Evolutionary conservation across 2,113 vertebrate genomes (phyloP), one percentile per base, ranked within the genome.

Genomic region (Macrotis lagotis): DNA sequence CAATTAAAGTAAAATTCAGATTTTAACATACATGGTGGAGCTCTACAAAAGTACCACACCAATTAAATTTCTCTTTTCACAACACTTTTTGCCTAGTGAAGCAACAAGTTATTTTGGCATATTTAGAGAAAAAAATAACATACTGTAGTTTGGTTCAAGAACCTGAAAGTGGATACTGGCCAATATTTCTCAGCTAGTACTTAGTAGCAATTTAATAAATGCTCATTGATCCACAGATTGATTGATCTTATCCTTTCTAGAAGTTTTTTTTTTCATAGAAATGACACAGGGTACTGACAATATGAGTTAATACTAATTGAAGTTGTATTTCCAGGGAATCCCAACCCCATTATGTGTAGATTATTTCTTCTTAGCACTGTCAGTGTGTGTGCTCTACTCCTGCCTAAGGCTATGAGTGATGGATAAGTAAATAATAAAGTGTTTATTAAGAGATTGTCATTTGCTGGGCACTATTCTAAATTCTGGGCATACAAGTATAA

Each of bases 1-100:
- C 88, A 96, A 25, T n/a, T 95, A 92, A 95, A 96, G 74, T 95
- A 93, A 93, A 95, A 97, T 97, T 95, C 90, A 11, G 48, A 95
- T 97, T 52, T 96, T 95, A 51, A 91, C 49, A 26, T 93, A 97
- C 94, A 94, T 51, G 94, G 96, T 88, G 92, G 51, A 91, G 59
- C 95, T 66, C 16, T 94, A 47, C 47, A 66, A n/a, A n/a, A n/a
- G 91, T 89, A 51, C 93, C 50, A 91, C 94, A 90, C n/a, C 48
- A 90, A 9, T 10, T 90, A 90, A 55, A 94, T 95, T 93, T 55
- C 90, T 52, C 55, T 93, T 95, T 89, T n/a, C 94, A 12, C 48
- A 22, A 28, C 28, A 66, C 0, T 49, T 14, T 25, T 93, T 96
- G 24, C 11, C 10, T 0, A 91, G 22, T 66, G 25, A 93, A 90